A percentile compares a stretch with the other conserved stretches of the same genome.
Evolutionary conservation across 2,797 vertebrate species (phyloP).

Genomic region (Chelmon rostratus): DNA sequence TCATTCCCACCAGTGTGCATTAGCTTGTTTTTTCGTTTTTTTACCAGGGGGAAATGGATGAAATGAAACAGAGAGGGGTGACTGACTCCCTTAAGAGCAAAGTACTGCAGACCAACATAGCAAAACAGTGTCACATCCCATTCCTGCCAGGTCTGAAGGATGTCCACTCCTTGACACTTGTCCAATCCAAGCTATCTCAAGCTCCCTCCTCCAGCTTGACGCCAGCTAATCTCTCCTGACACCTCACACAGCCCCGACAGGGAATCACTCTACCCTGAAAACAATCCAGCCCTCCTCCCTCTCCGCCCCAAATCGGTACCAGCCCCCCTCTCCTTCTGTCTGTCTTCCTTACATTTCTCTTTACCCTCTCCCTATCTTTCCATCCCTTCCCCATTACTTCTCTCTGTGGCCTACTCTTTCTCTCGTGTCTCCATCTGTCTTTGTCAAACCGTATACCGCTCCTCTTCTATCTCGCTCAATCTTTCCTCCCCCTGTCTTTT

Average conservation of each 20-base stretch:
- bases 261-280: conserved; percentile 81
- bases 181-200: conserved; percentile 78
- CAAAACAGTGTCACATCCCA: conserved; percentile 80
- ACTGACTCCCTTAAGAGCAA: conserved; percentile 43
- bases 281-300: conserved; percentile 75
- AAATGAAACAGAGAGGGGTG: conserved; percentile 55
- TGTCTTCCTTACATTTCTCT: conserved; percentile 74
- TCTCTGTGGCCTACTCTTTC: conserved; percentile 72
- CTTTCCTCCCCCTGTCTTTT: conserved; percentile 58
- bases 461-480: conserved; percentile 70
- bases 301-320: conserved; percentile 64
- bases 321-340: conserved; percentile 55
- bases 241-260: conserved; percentile 75
- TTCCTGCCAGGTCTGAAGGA: conserved; percentile 77
- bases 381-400: conserved; percentile 69
- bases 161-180: conserved; percentile 80
- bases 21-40: conserved; percentile 23
- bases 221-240: conserved; percentile 82
- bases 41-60: conserved; percentile 37
- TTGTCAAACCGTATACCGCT: conserved; percentile 76
- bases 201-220: conserved; percentile 71
- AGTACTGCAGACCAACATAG: conserved; percentile 46
- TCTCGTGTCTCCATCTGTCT: conserved; percentile 79
- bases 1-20: conserved; percentile 18
- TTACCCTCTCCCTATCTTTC: conserved; percentile 62